These are phyloP conservation scores for Zaprionus capensis DNA, from an alignment of 1,140 invertebrate genomes.

Conservation along the genomic window DNA sequence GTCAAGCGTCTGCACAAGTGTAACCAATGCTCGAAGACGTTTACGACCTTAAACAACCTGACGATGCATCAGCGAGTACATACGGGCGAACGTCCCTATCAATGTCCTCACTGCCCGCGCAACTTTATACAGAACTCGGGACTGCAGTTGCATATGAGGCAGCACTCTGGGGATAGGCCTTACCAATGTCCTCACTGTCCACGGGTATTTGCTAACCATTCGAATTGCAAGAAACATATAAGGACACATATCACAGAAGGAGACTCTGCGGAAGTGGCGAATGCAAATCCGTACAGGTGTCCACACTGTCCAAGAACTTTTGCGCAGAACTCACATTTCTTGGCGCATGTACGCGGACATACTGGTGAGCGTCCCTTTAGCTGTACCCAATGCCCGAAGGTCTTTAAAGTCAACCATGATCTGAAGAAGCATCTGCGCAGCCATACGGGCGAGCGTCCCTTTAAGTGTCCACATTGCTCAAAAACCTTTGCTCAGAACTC, in stretches of 20 bases:
- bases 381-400: constrained; percentile 11
- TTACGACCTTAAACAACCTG: neutral
- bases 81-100: neutral
- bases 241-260: neutral
- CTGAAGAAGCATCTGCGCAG: constrained; percentile 12
- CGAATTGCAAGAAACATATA: constrained; percentile 17
- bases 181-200: constrained; percentile 20
- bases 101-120: constrained; percentile 11
- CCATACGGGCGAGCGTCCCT: constrained; percentile 17
- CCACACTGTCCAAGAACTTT: constrained; percentile 6
- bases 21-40: constrained; percentile 13
- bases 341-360: constrained; percentile 14
- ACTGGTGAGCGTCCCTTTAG: constrained; percentile 14
- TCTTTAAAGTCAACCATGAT: constrained; percentile 18
- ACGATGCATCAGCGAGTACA: constrained; percentile 4
- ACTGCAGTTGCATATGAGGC: neutral
- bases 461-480: constrained; percentile 8
- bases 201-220: constrained; percentile 13
- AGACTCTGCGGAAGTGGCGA: no score
- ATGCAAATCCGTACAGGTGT: constrained; percentile 9
- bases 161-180: constrained; percentile 15
- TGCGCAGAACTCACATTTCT: constrained; percentile 16
- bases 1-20: neutral
- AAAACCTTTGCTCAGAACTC: constrained; percentile 21
- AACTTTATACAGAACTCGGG: neutral